Evolutionary conservation across 2,888 invertebrate genomes (phyloP).

Genomic region (Apamea sordens): DNA sequence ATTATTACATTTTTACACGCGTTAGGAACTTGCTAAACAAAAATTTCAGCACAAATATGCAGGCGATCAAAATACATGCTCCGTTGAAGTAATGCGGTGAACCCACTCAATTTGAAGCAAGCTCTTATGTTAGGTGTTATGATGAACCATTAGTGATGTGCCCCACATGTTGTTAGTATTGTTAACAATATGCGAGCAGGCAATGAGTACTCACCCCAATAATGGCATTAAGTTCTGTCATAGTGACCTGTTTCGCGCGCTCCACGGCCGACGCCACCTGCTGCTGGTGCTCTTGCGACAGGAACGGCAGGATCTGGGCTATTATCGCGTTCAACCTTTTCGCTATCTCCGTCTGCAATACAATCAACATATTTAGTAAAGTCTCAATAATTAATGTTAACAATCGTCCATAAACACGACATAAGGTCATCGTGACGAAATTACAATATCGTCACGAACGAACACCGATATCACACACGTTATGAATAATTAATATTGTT

Average conservation of each 20-base stretch:
- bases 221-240: constrained; percentile 98
- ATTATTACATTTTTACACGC: background rate
- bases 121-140: constrained; percentile 48
- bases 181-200: constrained; percentile 63
- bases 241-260: constrained; percentile 98
- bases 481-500: constrained; percentile 77
- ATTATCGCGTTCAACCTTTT: constrained; percentile 98
- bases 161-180: constrained; percentile 59
- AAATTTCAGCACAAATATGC: constrained; percentile 27
- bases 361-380: constrained; percentile 62
- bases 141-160: constrained; percentile 50
- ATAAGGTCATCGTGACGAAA: constrained; percentile 65
- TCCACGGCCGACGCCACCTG: constrained; percentile 98
- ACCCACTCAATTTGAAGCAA: constrained; percentile 50
- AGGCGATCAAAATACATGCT: constrained; percentile 46
- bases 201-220: constrained; percentile 94
- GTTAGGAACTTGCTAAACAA: constrained; percentile 8
- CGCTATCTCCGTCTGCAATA: constrained; percentile 97
- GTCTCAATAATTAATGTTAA: constrained; percentile 46
- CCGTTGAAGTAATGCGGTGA: constrained; percentile 28
- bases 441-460: constrained; percentile 67
- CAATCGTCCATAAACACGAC: constrained; percentile 45
- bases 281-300: constrained; percentile 97
- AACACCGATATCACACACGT: constrained; percentile 71
- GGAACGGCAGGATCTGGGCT: constrained; percentile 97